Percentiles rank a stretch among this genome's conserved stretches.
These are phyloP conservation scores for Bungarus multicinctus DNA, from an alignment of 2,113 vertebrate genomes.

Conservation along the genomic window DNA sequence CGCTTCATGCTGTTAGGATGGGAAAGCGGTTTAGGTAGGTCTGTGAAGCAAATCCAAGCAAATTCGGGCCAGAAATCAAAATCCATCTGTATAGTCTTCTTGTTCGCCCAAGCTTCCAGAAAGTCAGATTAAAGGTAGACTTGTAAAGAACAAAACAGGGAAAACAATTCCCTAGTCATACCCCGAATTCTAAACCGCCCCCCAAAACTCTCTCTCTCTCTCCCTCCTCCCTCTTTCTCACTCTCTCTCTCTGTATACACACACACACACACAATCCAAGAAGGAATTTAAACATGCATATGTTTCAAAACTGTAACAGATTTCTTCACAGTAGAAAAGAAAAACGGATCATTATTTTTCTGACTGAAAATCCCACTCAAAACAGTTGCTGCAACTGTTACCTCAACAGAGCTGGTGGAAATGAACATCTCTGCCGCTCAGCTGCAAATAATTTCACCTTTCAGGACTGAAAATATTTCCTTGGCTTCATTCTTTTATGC, in stretches of 20 bases:
- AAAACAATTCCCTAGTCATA: slow-evolving; percentile 1
- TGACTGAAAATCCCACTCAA: neutral
- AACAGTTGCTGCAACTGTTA: neutral
- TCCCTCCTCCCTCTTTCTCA: fast-evolving
- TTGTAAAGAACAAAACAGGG: slow-evolving; percentile 4
- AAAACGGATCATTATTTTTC: neutral
- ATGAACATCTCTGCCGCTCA: neutral
- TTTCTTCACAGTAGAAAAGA: neutral
- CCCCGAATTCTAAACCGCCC: fast-evolving
- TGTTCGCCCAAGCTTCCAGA: slow-evolving; percentile 10
- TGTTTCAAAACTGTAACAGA: neutral
- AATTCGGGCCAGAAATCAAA: slow-evolving; percentile 34
- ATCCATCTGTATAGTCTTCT: fast-evolving
- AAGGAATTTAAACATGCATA: neutral
- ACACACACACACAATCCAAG: too few relatives aligned
- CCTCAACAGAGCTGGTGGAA: neutral
- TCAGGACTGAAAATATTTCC: neutral
- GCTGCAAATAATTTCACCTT: neutral
- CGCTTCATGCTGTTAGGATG: slow-evolving; percentile 48
- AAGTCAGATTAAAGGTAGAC: slow-evolving; percentile 36
- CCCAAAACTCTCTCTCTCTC: too few relatives aligned
- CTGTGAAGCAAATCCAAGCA: slow-evolving; percentile 34
- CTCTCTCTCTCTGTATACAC: too few relatives aligned
- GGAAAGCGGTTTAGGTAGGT: slow-evolving; percentile 60
- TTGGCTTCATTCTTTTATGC: neutral